Conservation (phyloP, 2,888 invertebrate genomes). For the Drosophila helvetica region DNA sequence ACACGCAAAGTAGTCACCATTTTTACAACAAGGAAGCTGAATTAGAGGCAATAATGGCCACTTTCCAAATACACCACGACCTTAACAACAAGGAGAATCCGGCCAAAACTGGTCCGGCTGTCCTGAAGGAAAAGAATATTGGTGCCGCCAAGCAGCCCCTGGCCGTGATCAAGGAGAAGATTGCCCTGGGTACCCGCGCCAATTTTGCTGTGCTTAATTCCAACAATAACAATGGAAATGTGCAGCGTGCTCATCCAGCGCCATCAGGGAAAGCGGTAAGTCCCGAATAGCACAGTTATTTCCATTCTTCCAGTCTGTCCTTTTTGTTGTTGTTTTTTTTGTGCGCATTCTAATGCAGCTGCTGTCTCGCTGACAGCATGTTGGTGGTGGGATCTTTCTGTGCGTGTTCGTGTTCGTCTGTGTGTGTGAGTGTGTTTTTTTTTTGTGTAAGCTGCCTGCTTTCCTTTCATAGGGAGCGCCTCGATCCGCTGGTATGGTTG, state of each 20-base stretch:
- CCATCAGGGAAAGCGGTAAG: conserved; percentile 73
- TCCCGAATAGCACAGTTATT: conserved; percentile 36
- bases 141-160: conserved; percentile 66
- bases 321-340: conserved; percentile 39
- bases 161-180: conserved; percentile 68
- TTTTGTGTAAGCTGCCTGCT: not conserved
- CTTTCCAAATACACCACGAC: conserved; percentile 90
- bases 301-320: conserved; percentile 12
- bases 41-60: conserved; percentile 85
- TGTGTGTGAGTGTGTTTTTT: conserved; percentile 6
- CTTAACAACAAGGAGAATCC: conserved; percentile 88
- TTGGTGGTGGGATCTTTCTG: conserved; percentile 49
- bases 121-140: conserved; percentile 45
- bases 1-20: conserved; percentile 27
- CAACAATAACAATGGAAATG: conserved; percentile 60
- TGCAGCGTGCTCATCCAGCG: conserved; percentile 47
- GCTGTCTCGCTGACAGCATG: conserved; percentile 26
- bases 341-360: conserved; percentile 66
- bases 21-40: conserved; percentile 17
- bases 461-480: not conserved
- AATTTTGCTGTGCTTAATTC: conserved; percentile 71
- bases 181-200: conserved; percentile 55
- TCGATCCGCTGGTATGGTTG: conserved; percentile 2
- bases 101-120: conserved; percentile 42
- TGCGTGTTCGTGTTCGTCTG: not conserved